Evolutionary conservation across 2,888 invertebrate species (phyloP).

Genomic region (Cheiracanthium punctorium): DNA sequence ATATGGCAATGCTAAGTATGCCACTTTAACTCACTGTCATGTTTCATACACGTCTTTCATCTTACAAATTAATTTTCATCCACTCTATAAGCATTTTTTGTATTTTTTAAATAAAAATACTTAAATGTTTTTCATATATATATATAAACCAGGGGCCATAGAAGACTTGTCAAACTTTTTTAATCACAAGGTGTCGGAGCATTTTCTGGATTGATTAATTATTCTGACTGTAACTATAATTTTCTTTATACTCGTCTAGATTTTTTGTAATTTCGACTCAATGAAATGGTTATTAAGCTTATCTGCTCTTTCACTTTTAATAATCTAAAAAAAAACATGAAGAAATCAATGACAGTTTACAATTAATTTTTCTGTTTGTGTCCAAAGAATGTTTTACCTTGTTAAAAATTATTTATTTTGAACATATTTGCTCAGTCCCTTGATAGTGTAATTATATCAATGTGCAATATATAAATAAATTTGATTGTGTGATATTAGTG

Average conservation of each 20-base stretch:
- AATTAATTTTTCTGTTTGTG: background rate
- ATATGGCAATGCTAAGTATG: background rate
- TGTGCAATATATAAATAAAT: slow-evolving; percentile 68
- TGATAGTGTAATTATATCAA: slow-evolving; percentile 66
- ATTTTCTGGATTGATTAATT: slow-evolving; percentile 34
- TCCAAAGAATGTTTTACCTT: slow-evolving; percentile 20
- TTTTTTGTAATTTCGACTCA: background rate
- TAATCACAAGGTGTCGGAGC: slow-evolving; percentile 54
- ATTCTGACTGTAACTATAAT: background rate
- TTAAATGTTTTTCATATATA: background rate
- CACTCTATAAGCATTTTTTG: slow-evolving; percentile 7
- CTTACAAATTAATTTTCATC: slow-evolving; percentile 7
- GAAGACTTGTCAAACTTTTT: slow-evolving; percentile 6
- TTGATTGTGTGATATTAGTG: slow-evolving; percentile 50
- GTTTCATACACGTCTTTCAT: background rate
- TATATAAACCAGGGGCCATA: slow-evolving; percentile 9
- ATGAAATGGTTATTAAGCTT: background rate
- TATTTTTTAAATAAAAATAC: background rate
- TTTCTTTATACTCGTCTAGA: background rate
- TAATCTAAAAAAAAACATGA: background rate
- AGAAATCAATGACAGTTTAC: slow-evolving; percentile 13
- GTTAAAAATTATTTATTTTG: slow-evolving; percentile 35
- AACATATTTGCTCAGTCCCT: slow-evolving; percentile 68
- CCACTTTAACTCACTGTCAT: slow-evolving; percentile 2
- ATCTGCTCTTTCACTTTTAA: slow-evolving; percentile 8